Evolutionary conservation across 2,797 vertebrate genomes (phyloP), one percentile per base, ranked within the genome.

Genomic region (Sternotherus odoratus): DNA sequence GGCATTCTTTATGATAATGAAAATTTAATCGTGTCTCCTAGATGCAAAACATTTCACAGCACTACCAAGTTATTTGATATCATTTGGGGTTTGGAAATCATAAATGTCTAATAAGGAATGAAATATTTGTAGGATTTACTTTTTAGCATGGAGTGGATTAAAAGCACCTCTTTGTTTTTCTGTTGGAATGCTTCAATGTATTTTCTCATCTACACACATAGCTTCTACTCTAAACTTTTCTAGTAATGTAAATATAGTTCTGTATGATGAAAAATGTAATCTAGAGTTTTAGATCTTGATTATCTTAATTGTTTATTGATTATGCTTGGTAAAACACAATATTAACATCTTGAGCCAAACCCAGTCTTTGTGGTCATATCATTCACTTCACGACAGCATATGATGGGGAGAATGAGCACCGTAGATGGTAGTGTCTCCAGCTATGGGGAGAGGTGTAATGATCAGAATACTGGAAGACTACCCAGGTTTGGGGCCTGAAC

Each of bases 401-500:
- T 77, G 63, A 60, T 79, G 2, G 19, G 26, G 16, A 91, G 43
- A 53, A 77, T n/a, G 16, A 0, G 0, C 48, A 16, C 74, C 83
- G 86, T 88, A 79, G 86, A 50, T 78, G 77, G 60, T 43, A 54
- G 23, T 80, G 39, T 39, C n/a, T 86, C 51, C 11, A n/a, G 51
- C 48, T 79, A 11, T 0, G 46, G 84, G 57, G 54, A 77, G 49
- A 2, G 11, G 23, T 79, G 11, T 83, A 0, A 93, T 72, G 87
- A 53, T 60, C 72, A 75, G 26, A 75, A 39, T 78, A 6, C 5
- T 85, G 75, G 84, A 94, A 69, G 86, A 97, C 85, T 89, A n/a
- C 97, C 97, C 98, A 98, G 98, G 98, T 98, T 97, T 98, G 92
- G 93, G 98, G 99, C 99, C 97, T 98, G 99, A 98, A 99, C 99